Evolutionary conservation across 2,113 vertebrate genomes (phyloP).

Genomic region (Macrotis lagotis): DNA sequence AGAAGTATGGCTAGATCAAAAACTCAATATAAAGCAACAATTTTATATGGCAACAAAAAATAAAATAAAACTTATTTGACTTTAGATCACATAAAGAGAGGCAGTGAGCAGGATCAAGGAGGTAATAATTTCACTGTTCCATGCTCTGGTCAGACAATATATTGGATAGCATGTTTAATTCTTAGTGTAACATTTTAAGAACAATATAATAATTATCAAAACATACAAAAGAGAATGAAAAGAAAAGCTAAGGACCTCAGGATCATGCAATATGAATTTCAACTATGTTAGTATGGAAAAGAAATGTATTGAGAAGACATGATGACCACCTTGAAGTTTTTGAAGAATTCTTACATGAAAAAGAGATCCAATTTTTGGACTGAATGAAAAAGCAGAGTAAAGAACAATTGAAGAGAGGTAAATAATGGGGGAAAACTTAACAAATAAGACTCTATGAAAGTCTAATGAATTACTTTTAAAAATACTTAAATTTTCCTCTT

Average conservation of each 20-base stretch:
- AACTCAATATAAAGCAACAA: background rate
- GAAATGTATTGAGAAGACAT: background rate
- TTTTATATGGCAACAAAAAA: background rate
- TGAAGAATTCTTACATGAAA: background rate
- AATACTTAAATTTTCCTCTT: background rate
- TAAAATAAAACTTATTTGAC: background rate
- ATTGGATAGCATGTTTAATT: background rate
- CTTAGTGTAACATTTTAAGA: background rate
- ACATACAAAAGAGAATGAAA: background rate
- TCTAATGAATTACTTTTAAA: background rate
- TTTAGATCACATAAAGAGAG: background rate
- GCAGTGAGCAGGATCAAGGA: background rate
- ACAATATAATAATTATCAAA: background rate
- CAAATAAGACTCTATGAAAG: background rate
- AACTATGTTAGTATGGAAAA: background rate
- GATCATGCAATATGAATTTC: background rate
- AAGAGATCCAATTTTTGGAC: background rate
- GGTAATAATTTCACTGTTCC: background rate
- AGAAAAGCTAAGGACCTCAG: background rate
- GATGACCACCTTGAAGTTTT: background rate
- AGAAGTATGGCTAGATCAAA: background rate
- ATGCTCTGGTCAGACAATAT: background rate
- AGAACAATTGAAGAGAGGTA: background rate
- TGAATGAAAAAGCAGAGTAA: background rate
- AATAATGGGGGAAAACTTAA: background rate